Base-by-base conservation (phyloP, 2,113 vertebrate species). In the Mirza zaza region DNA sequence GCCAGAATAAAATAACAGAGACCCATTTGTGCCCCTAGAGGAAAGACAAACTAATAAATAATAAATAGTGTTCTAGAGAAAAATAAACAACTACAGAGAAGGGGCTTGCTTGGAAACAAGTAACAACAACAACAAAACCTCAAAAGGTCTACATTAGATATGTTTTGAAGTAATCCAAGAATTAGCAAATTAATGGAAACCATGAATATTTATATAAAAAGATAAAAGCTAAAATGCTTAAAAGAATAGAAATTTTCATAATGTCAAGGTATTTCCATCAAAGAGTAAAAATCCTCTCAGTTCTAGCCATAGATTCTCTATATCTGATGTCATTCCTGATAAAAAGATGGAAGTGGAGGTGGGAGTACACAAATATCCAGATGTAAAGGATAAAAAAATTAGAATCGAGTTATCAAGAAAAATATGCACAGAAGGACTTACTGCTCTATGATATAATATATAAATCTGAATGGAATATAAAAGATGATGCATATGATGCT, bases 1-100 rank as follows among this genome's bases (percentile, higher is more conserved):
- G 11, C 2, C 45, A 92, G 63, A 84, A 48, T 8, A 67, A 87
- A 84, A 97, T 77, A 6, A 57, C 25, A 90, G 52, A 90, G 34
- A 63, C 2, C 48, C 1, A 2, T 77, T 36, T 23, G 4, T 67
- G 4, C 13, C n/a, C 63, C 84, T 57, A 50, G 14, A 76, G 17
- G 84, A 88, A 91, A 95, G 9, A 77, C n/a, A 93, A 71, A 80
- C 3, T 63, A 23, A 67, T 52, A 61, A 94, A 67, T 73, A 89
- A 77, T 57, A 92, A 42, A 52, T 50, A 61, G 45, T 42, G 67
- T 20, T 20, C 3, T 6, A 36, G 48, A 48, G 11, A 48, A 83
- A 96, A 82, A 65, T 59, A 87, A 92, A 84, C 68, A 65, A 65
- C 2, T 32, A 81, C 59, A 79, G 17, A 92, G 13, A 90, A 93